These are phyloP conservation scores for Drosophila neonasuta DNA, from an alignment of 2,888 invertebrate genomes.

Conservation along the genomic window DNA sequence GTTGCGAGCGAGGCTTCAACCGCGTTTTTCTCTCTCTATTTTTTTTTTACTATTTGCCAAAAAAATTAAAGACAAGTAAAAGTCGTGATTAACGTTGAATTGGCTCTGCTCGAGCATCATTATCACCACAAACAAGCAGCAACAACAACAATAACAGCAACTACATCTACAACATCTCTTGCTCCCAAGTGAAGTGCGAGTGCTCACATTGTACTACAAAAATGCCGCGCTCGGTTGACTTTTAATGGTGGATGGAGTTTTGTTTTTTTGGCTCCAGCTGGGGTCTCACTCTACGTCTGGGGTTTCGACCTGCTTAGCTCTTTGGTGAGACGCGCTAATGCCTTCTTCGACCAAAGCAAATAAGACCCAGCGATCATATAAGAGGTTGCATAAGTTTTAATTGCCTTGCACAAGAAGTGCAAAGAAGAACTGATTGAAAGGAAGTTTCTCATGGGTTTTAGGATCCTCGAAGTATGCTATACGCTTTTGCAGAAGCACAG, in stretches of 20 bases:
- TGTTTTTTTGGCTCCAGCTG: conserved; percentile 14
- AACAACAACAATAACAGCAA: conserved; percentile 23
- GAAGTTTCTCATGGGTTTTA: background rate
- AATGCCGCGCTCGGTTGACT: conserved; percentile 74
- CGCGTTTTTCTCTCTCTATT: conserved; percentile 22
- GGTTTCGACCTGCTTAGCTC: conserved; percentile 11
- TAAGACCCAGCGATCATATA: conserved; percentile 24
- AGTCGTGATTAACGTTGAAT: conserved; percentile 77
- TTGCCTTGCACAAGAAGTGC: conserved; percentile 38
- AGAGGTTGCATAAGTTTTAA: conserved; percentile 54
- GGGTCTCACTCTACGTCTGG: conserved; percentile 11
- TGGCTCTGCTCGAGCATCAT: conserved; percentile 69
- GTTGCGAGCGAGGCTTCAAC: conserved; percentile 44
- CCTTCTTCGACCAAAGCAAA: conserved; percentile 57
- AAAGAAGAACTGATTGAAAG: conserved; percentile 9
- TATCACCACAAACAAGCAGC: conserved; percentile 62
- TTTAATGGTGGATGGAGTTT: conserved; percentile 71
- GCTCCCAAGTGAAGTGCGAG: conserved; percentile 49
- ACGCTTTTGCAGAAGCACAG: background rate
- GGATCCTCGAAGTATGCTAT: conserved; percentile 47
- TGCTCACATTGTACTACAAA: conserved; percentile 63
- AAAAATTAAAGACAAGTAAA: conserved; percentile 80
- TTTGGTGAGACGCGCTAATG: conserved; percentile 36
- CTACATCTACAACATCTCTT: conserved; percentile 31
- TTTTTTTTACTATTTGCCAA: conserved; percentile 73